Base-by-base conservation (phyloP, 1,140 invertebrate species). In the Anastrepha obliqua region DNA sequence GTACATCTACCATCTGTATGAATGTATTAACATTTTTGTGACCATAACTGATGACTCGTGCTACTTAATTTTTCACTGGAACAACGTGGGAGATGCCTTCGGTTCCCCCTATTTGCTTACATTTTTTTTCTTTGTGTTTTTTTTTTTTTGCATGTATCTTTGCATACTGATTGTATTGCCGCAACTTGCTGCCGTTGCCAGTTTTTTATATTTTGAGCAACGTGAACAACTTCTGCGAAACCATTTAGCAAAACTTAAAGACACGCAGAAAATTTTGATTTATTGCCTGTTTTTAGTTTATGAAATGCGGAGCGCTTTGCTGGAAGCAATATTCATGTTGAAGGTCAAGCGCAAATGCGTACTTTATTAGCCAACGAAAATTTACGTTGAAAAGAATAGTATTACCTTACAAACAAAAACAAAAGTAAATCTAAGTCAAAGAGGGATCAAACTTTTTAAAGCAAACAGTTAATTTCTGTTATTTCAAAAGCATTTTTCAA, bases 21-120 rank as follows among this genome's bases (percentile, higher is more conserved):
- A 3, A 20, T 17, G 74, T 47, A 55, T 78, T 78, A 9, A 44
- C 4, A 78, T 29, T 51, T 67, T 13, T 42, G 29, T 29, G 64
- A 8, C 29, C 29, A 29, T 3, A 42, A 67, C 44, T 74, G 44
- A 74, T 74, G 67, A 60, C n/a, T 85, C 51, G 81, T 59, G 81
- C 51, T 85, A 8, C 58, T 85, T 17, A 60, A 47, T 44, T 85
- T 55, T 85, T 59, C 81, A n/a, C 81, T 39, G n/a, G 81, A 85
- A 85, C 81, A 85, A 85, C 81, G 81, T 85, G 81, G 81, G 81
- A 59, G 81, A 85, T 39, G 29, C 81, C 58, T 42, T 85, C n/a
- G 15, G 42, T 47, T 70, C 44, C 67, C 42, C 67, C 42, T 42
- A 44, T 47, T 11, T 15, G 17, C 17, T 74, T 47, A n/a, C 13